Base-by-base conservation (phyloP, 2,797 vertebrate genomes). In the Synanceia verrucosa region DNA sequence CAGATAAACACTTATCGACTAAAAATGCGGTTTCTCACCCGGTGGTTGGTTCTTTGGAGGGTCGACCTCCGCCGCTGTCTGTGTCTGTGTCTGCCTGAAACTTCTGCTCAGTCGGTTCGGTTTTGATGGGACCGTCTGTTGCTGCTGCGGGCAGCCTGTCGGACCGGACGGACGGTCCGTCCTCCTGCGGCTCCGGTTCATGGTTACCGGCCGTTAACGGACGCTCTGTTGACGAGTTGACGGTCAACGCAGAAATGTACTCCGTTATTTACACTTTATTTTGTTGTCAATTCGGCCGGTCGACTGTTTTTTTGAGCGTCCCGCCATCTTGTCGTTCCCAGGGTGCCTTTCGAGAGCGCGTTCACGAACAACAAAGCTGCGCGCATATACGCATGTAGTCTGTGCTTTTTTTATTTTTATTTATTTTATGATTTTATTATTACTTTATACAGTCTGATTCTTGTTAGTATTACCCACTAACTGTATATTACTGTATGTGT, bases 91-190 rank as follows among this genome's bases (percentile, higher is more conserved):
- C 73, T 11, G 84, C 18, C 76, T 89, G 36, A 76, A 73, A 7
- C 83, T 91, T 23, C 91, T 77, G 29, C 87, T 92, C 74, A 94
- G 83, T 1, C 89, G 89, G 77, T 85, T 91, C 28, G 39, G 3
- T 37, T 51, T 83, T 24, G 55, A 1, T 6, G 21, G 16, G 11
- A 21, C 4, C 1, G 57, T 0, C 34, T 11, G 70, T 13, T 34
- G 80, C 10, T 63, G 79, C 62, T 5, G 55, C 58, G 28, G 5
- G 1, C 50, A n/a, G 33, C 4, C 58, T 0, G 52, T 19, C 43
- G 1, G 26, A 8, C 34, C 72, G 36, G 21, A 5, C 37, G 21
- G 29, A 12, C 24, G 28, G 1, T 59, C 65, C 0, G 2, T 3
- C 21, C 1, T 16, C 16, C 57, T 0, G 13, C 63, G 31, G n/a